Evolutionary conservation across 1,140 invertebrate species (phyloP), one percentile per base, ranked within the genome.

Genomic region (Nylanderia fulva): DNA sequence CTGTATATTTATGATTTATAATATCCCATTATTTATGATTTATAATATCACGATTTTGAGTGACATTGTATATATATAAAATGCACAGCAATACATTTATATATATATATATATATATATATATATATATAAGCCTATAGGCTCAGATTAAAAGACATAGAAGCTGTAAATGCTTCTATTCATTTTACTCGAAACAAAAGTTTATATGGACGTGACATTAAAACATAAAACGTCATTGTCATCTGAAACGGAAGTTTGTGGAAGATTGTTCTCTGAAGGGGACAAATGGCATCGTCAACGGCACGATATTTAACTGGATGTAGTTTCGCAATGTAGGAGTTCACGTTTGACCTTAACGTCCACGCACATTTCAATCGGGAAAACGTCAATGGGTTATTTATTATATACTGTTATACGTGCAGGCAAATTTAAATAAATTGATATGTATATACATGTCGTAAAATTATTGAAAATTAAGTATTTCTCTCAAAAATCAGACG

Each of bases 331-430:
- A 24, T 58, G 71, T 84, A 29, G 56, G 71, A 52, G 61, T 85
- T 86, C 24, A 85, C 85, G 71, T 85, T 85, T 84, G 83, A 86
- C 85, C 85, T 86, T 86, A 86, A 86, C 71, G 64, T 84, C 85
- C 72, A 85, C 72, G 58, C 29, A 45, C 33, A 11, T 82, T 85
- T 63, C 61, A 60, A 39, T 68, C 60, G 27, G n/a, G 11, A 7
- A 11, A 52, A 66, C 27, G n/a, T 63, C 24, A 66, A 45, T 84
- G 36, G 48, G 18, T 48, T 54, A 72, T 48, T 69, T 72, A 75
- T 86, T 74, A 18, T 79, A 33, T 79, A 52, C 2, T 29, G 4
- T 76, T n/a, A 61, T 54, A 33, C 21, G 7, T 7, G 18, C 27
- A 18, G 11, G n/a, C 4, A 13, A 13, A 21, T 24, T 68, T 39